These are phyloP conservation scores for Rhingia rostrata DNA, from an alignment of 2,888 invertebrate genomes.

Conservation along the genomic window DNA sequence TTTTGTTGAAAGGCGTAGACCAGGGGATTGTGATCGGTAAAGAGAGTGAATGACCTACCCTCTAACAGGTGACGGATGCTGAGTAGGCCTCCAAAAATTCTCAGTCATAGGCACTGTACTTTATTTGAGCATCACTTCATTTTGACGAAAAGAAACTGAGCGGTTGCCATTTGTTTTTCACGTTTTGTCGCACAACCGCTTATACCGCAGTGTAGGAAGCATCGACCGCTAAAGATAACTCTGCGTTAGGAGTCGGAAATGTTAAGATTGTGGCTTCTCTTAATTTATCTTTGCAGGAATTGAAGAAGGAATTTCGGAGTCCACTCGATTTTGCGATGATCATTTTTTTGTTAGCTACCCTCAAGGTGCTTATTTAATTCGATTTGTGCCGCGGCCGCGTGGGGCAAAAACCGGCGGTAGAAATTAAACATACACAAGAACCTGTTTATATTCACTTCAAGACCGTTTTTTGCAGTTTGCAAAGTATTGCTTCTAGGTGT, in stretches of 20 bases:
- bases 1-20: constrained; percentile 1
- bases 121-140: not conserved
- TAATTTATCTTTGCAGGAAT: constrained; percentile 39
- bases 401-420: no score
- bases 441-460: constrained; percentile 71
- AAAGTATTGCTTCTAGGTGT: constrained; percentile 73
- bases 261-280: not conserved
- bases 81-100: constrained; percentile 17
- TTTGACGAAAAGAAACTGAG: constrained; percentile 20
- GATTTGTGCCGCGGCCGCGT: constrained; percentile 43
- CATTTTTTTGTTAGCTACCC: constrained; percentile 50
- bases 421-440: constrained; percentile 75
- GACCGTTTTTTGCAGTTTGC: constrained; percentile 71
- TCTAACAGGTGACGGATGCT: constrained; percentile 27
- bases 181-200: constrained; percentile 18
- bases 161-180: not conserved
- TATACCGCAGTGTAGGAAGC: constrained; percentile 12
- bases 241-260: not conserved
- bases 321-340: constrained; percentile 44
- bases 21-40: constrained; percentile 44
- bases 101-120: constrained; percentile 40
- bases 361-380: constrained; percentile 30
- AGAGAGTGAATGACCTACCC: constrained; percentile 19
- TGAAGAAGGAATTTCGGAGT: constrained; percentile 24
- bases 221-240: not conserved